These are phyloP conservation scores for Caenorhabditis latens DNA, from an alignment of 1,140 invertebrate genomes.

Conservation along the genomic window DNA sequence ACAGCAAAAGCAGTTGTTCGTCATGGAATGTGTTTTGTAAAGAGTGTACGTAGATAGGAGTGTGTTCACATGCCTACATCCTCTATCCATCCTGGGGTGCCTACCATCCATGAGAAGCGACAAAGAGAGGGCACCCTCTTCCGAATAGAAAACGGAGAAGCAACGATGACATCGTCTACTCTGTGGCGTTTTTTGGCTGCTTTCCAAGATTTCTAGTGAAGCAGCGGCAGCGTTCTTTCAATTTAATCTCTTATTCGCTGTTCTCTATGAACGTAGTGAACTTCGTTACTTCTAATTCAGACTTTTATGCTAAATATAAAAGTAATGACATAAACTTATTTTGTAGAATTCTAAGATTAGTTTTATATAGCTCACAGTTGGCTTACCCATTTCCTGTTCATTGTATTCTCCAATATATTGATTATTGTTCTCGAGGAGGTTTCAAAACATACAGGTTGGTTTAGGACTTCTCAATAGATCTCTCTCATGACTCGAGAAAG, in stretches of 20 bases:
- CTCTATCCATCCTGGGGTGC: neutral
- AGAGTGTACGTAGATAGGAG: slow-evolving; percentile 51
- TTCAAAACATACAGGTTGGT: no score
- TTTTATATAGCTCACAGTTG: no score
- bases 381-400: no score
- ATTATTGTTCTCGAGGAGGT: no score
- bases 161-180: neutral
- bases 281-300: no score
- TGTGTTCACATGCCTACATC: slow-evolving; percentile 35
- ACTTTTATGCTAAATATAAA: no score
- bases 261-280: neutral
- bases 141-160: slow-evolving; percentile 9
- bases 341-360: no score
- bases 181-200: neutral
- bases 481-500: no score
- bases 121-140: slow-evolving; percentile 30
- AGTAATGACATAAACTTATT: no score
- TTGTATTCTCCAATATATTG: no score
- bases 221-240: neutral
- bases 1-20: neutral
- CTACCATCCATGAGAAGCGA: slow-evolving; percentile 45
- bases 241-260: neutral
- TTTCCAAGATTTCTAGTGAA: neutral
- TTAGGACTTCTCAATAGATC: no score
- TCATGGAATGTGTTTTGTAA: slow-evolving; percentile 40